Percentiles rank a stretch among this genome's conserved stretches.
These are phyloP conservation scores for Stomorhina lunata DNA, from an alignment of 2,888 invertebrate genomes.

Conservation along the genomic window DNA sequence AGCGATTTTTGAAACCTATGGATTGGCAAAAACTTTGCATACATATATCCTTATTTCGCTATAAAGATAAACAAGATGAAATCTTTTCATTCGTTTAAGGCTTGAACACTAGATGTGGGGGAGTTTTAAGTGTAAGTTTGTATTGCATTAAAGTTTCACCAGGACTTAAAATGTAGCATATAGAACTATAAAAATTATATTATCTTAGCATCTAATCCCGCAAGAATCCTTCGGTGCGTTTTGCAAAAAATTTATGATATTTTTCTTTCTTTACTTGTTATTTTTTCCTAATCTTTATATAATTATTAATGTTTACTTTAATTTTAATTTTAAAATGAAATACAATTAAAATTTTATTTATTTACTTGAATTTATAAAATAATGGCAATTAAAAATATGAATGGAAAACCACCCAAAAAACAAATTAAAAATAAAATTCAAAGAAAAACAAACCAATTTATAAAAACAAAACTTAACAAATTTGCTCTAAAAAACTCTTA, in stretches of 20 bases:
- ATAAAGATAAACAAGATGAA: neutral
- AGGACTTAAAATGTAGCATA: slow-evolving; percentile 2
- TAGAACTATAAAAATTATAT: slow-evolving; percentile 7
- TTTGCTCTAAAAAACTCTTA: slow-evolving; percentile 48
- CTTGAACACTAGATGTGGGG: neutral
- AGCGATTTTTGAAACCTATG: slow-evolving; percentile 30
- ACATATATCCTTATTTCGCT: neutral
- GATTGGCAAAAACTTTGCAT: slow-evolving; percentile 62
- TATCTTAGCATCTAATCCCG: neutral
- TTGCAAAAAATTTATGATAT: slow-evolving; percentile 25
- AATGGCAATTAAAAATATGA: slow-evolving; percentile 28
- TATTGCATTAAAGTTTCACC: slow-evolving; percentile 10
- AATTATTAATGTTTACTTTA: slow-evolving; percentile 47
- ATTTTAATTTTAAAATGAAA: slow-evolving; percentile 59
- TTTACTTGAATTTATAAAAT: slow-evolving; percentile 50
- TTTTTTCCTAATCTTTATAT: slow-evolving; percentile 31
- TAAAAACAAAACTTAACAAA: neutral
- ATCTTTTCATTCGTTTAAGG: neutral
- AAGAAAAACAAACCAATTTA: slow-evolving; percentile 6
- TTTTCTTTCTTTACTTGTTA: neutral
- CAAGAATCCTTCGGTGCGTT: slow-evolving; percentile 46
- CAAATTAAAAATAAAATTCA: slow-evolving; percentile 31
- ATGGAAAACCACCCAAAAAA: slow-evolving; percentile 31
- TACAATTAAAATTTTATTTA: slow-evolving; percentile 52
- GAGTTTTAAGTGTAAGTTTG: slow-evolving; percentile 8